A percentile compares a stretch with the other conserved stretches of the same genome.
These are phyloP conservation scores for Orchestia grillus DNA, from an alignment of 1,140 invertebrate genomes.

Conservation along the genomic window DNA sequence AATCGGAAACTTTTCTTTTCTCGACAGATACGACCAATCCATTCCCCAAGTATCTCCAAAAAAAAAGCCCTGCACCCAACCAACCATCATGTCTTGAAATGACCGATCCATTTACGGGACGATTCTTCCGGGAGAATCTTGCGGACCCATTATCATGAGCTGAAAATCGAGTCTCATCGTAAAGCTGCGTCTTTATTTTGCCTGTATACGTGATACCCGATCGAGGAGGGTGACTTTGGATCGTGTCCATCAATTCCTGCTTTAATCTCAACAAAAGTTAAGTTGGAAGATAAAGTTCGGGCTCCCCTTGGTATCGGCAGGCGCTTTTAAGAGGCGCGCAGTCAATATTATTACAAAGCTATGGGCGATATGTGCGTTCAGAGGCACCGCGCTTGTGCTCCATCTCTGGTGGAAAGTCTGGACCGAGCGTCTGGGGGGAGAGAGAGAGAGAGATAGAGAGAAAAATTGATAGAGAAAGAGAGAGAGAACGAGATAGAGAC, in stretches of 20 bases:
- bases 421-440: background rate
- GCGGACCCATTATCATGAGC: slow-evolving; percentile 23
- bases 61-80: background rate
- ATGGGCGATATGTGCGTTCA: background rate
- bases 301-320: background rate
- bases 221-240: background rate
- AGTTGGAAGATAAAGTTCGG: slow-evolving; percentile 23
- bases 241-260: slow-evolving; percentile 47
- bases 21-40: background rate
- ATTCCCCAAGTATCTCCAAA: background rate
- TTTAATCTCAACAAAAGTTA: slow-evolving; percentile 50
- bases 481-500: background rate
- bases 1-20: background rate
- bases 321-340: background rate
- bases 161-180: slow-evolving; percentile 26
- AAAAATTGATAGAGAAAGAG: background rate
- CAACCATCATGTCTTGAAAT: background rate
- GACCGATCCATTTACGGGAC: background rate
- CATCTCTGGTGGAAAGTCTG: background rate
- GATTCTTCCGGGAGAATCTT: background rate
- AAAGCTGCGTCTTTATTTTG: slow-evolving; percentile 26
- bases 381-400: background rate
- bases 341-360: slow-evolving; percentile 27
- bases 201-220: background rate
- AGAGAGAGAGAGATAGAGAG: background rate